Conservation (phyloP, 2,113 vertebrate species). For the Parus major region DNA sequence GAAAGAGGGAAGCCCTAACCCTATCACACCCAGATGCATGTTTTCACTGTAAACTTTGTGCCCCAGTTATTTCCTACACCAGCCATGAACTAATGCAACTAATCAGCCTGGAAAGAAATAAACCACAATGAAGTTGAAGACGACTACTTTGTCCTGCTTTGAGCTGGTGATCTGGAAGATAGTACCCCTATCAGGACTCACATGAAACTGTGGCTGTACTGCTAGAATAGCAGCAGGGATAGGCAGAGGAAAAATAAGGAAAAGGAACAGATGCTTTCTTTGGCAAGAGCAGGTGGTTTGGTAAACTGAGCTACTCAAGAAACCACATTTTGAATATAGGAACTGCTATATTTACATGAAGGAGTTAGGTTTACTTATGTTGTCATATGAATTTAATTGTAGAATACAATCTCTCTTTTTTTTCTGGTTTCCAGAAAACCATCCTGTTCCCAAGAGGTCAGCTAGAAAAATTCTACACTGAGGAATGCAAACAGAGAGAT, state of each 20-base stretch:
- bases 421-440: neutral
- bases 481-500: neutral
- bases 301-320: neutral
- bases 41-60: neutral
- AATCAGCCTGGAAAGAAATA: neutral
- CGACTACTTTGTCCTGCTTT: neutral
- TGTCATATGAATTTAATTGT: neutral
- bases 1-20: neutral
- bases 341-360: neutral
- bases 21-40: neutral
- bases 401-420: neutral
- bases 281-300: neutral
- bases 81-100: neutral
- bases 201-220: neutral
- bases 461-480: neutral
- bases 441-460: neutral
- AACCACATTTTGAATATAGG: neutral
- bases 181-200: neutral
- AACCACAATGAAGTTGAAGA: neutral
- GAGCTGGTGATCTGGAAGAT: neutral
- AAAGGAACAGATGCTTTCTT: neutral
- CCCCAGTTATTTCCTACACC: neutral
- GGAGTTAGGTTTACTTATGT: neutral
- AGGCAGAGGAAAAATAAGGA: neutral
- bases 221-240: neutral